Evolutionary conservation across 2,888 invertebrate genomes (phyloP), one percentile per base, ranked within the genome.

Genomic region (Callyntrura guangdongensis): DNA sequence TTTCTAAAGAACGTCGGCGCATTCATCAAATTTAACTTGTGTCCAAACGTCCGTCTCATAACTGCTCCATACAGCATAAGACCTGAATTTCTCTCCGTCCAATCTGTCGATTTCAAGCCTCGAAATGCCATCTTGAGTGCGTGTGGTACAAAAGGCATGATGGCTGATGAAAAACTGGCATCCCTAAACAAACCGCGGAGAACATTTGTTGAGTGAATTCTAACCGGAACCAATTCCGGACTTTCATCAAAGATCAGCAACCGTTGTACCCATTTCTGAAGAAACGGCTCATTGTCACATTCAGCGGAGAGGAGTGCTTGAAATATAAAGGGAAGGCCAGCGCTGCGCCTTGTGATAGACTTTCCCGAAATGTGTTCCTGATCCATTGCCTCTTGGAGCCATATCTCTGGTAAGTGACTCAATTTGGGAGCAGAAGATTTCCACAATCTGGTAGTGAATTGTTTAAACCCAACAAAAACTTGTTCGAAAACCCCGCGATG

Each of bases 401-500:
- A 98, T 6, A 94, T 94, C 91, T 95, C 95, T 0, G 98, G 97
- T 90, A 97, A 95, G 25, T 94, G 94, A 94, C 96, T 96, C 22
- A 97, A 94, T 0, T 94, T 94, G 4, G 94, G 85, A 93, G 94
- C 91, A 8, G 94, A 94, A 9, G 94, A 95, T 95, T 95, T 96
- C 97, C 97, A 97, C 36, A 97, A 96, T 95, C 97, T 96, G 0
- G 96, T 95, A 93, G 98, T 97, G 72, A 98, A 95, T 94, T 96
- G 96, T 0, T 96, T 96, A 95, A 99, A 99, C 0, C 98, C 99
- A 12, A 98, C 97, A 94, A 98, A 98, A 0, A 98, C 98, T 95
- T 99, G 98, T 94, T 99, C 99, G 95, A 99, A 99, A n/a, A 99
- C 99, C 0, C 99, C 99, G 91, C 99, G 96, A 95, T 99, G 99